Base-by-base conservation (phyloP, 1,140 invertebrate species). In the Hyles vespertilio region DNA sequence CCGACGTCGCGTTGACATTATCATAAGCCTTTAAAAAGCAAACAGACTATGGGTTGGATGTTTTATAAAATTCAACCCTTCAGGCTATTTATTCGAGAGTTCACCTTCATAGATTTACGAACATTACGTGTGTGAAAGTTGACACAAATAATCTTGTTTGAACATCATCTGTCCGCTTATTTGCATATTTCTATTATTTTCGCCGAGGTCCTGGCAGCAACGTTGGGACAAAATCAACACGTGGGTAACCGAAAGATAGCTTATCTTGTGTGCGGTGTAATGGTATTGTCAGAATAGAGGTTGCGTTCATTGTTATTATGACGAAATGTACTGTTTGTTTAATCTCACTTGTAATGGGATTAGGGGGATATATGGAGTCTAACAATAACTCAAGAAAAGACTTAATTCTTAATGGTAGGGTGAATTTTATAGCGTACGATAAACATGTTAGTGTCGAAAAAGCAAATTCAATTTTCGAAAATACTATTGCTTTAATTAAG, bases 121-220 rank as follows among this genome's bases (percentile, higher is more conserved):
- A 63, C 65, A 68, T 68, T 70, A 63, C 55, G 44, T 62, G 61
- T 61, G 68, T 59, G 63, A 71, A 71, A 63, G 69, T 78, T 77
- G 74, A 70, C 69, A 68, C 55, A 72, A 66, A 61, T 75, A 77
- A 79, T 79, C 70, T 75, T 81, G 70, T 79, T 79, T 77, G 74
- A 70, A 70, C 71, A 74, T 79, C 69, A 70, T 71, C 66, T 64
- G 58, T 46, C 63, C 70, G 56, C 59, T 40, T 73, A 78, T 81
- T 81, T 81, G 76, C 76, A 81, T 81, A 81, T 81, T 81, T 69
- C 75, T 78, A 70, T 78, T 77, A 70, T 68, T 67, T 60, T 72
- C 55, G 57, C 55, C 51, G 54, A 40, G 59, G 63, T 58, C 59
- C 54, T 58, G 51, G 52, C 54, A 62, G 52, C 53, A 58, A 56